Conservation (phyloP, 2,113 vertebrate species). For the Aldabrachelys gigantea region DNA sequence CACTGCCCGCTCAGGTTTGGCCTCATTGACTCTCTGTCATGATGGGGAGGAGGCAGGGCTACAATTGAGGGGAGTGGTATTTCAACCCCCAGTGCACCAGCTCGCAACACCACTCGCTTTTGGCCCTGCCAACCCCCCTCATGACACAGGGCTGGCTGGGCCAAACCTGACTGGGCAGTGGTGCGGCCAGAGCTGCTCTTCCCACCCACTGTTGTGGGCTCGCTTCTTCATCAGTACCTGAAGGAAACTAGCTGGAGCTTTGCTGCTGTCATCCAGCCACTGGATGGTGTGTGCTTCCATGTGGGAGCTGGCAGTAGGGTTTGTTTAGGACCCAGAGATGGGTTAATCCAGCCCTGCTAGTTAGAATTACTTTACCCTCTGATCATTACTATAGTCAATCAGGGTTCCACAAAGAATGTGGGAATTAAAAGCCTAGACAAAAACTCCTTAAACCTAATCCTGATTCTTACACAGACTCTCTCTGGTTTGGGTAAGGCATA, state of each 20-base stretch:
- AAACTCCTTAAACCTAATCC: conserved; percentile 59
- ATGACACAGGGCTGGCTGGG: neutral
- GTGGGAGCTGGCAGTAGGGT: neutral
- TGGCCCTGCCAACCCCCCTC: neutral
- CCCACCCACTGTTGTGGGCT: neutral
- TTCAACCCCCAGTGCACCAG: neutral
- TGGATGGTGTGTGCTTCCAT: neutral
- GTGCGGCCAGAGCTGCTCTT: too few species aligned
- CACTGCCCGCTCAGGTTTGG: neutral
- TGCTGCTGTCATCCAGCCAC: neutral
- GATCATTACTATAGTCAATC: conserved; percentile 20
- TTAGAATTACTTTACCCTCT: conserved; percentile 18
- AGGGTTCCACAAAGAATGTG: conserved; percentile 32
- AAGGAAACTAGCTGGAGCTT: neutral
- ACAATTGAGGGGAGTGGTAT: neutral
- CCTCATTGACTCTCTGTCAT: neutral
- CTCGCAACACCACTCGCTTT: neutral
- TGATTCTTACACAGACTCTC: conserved; percentile 30
- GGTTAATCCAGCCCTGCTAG: neutral
- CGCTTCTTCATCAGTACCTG: neutral
- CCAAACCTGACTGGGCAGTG: neutral
- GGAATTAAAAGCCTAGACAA: conserved; percentile 50
- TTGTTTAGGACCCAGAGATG: neutral
- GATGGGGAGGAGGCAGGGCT: neutral
- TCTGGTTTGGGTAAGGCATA: conserved; percentile 31